These are phyloP conservation scores for Drosophila ambigua DNA, from an alignment of 1,140 invertebrate genomes.

Conservation along the genomic window DNA sequence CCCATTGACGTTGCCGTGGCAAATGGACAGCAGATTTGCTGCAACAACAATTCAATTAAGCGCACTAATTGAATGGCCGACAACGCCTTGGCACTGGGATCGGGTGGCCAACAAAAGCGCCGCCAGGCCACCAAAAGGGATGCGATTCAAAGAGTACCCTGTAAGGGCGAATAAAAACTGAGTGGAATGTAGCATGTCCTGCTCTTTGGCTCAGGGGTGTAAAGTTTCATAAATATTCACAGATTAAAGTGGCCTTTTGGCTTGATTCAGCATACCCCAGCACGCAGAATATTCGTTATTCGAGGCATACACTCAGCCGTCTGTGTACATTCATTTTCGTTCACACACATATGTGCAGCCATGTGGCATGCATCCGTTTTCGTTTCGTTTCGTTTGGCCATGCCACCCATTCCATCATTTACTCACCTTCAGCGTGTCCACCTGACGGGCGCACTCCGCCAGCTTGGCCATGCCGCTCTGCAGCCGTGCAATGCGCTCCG, in stretches of 20 bases:
- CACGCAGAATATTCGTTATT: background rate
- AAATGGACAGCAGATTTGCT: constrained; percentile 70
- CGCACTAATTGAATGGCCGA: constrained; percentile 78
- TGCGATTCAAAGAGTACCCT: constrained; percentile 1
- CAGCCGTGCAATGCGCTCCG: constrained; percentile 90
- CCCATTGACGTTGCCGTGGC: constrained; percentile 19
- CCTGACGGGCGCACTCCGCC: constrained; percentile 92
- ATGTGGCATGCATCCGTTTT: background rate
- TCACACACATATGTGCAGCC: constrained; percentile 8
- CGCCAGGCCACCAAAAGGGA: background rate
- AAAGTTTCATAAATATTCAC: too few species aligned
- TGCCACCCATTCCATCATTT: constrained; percentile 27
- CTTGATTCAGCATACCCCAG: too few species aligned
- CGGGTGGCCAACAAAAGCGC: constrained; percentile 31
- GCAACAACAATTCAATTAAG: constrained; percentile 82
- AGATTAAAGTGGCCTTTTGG: too few species aligned
- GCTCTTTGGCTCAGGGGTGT: too few species aligned
- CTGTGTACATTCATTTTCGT: constrained; percentile 40
- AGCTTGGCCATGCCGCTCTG: constrained; percentile 96
- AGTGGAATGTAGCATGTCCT: too few species aligned
- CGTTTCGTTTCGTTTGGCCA: background rate
- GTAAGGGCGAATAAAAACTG: too few species aligned
- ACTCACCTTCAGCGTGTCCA: constrained; percentile 86
- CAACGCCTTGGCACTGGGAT: constrained; percentile 32
- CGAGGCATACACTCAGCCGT: background rate